phyloP scores from a whole-genome alignment of 2,797 vertebrate species.

The Sebastolobus altivelis region DNA sequence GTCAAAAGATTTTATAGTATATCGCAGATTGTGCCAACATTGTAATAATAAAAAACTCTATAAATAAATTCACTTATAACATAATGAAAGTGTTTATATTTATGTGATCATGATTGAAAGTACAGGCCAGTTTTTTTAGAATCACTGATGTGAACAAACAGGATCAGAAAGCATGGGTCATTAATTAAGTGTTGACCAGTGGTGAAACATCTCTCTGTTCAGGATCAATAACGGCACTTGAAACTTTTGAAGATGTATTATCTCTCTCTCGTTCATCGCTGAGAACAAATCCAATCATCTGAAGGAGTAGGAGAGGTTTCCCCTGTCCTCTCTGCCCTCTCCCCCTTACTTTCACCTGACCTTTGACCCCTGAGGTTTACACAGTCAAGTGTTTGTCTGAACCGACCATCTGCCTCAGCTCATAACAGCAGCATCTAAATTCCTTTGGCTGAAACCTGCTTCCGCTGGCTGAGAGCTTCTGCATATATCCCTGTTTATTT shows the following conservation, averaged over 20 bases:
- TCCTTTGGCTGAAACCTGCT: slow-evolving; percentile 58
- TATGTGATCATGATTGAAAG: neutral
- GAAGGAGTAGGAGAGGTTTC: slow-evolving; percentile 13
- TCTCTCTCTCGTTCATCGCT: slow-evolving; percentile 18
- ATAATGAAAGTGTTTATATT: neutral
- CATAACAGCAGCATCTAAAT: slow-evolving; percentile 54
- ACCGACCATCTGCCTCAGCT: slow-evolving; percentile 48
- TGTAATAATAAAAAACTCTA: neutral
- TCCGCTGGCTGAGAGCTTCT: slow-evolving; percentile 49
- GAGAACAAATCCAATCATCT: slow-evolving; percentile 18
- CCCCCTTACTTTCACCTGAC: slow-evolving; percentile 61
- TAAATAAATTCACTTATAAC: neutral
- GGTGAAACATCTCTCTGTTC: neutral
- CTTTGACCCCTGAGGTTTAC: slow-evolving; percentile 60
- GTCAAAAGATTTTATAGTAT: neutral
- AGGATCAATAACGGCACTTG: slow-evolving; percentile 8
- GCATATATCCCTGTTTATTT: slow-evolving; percentile 66
- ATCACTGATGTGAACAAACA: neutral
- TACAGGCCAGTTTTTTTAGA: neutral
- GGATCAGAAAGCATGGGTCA: neutral
- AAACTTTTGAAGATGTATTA: slow-evolving; percentile 12
- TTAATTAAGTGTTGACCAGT: neutral
- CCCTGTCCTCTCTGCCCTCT: slow-evolving; percentile 9
- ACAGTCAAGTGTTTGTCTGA: slow-evolving; percentile 65
- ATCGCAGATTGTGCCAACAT: neutral